Evolutionary conservation across 2,888 invertebrate genomes (phyloP).

Genomic region (Drosophila rellima): DNA sequence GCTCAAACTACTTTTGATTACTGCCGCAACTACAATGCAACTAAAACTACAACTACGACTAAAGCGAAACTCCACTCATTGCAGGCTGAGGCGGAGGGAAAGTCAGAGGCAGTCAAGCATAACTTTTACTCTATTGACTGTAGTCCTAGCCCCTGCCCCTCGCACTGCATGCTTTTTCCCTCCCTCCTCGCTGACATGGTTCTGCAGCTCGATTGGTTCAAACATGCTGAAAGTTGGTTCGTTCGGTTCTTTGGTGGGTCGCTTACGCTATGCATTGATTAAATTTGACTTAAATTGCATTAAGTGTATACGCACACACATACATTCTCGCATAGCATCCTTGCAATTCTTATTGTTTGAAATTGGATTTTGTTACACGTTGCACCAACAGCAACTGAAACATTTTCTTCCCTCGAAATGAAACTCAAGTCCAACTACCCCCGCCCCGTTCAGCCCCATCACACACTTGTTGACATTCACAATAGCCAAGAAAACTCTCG

Average conservation of each 20-base stretch:
- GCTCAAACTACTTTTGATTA: slow-evolving; percentile 76
- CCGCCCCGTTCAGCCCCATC: neutral
- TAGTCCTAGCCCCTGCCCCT: slow-evolving; percentile 6
- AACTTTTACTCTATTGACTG: slow-evolving; percentile 80
- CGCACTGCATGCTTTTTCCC: neutral
- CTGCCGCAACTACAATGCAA: slow-evolving; percentile 63
- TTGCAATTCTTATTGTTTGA: slow-evolving; percentile 60
- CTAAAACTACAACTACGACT: slow-evolving; percentile 54
- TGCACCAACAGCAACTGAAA: neutral
- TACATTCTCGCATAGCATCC: slow-evolving; percentile 28
- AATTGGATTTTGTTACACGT: slow-evolving; percentile 64
- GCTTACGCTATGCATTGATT: slow-evolving; percentile 75
- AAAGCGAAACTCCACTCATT: slow-evolving; percentile 61
- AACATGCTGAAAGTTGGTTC: slow-evolving; percentile 63
- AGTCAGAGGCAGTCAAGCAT: slow-evolving; percentile 53
- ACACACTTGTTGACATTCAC: slow-evolving; percentile 70
- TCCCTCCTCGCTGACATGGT: neutral
- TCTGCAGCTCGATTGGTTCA: slow-evolving; percentile 65
- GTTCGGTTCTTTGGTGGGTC: slow-evolving; percentile 39
- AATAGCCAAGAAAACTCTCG: slow-evolving; percentile 40
- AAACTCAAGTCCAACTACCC: neutral
- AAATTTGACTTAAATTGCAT: slow-evolving; percentile 79
- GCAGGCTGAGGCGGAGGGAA: slow-evolving; percentile 20
- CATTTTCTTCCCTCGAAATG: neutral
- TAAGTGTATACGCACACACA: slow-evolving; percentile 52